Base-by-base conservation (phyloP, 1,140 invertebrate genomes). In the Drosophila simulans region DNA sequence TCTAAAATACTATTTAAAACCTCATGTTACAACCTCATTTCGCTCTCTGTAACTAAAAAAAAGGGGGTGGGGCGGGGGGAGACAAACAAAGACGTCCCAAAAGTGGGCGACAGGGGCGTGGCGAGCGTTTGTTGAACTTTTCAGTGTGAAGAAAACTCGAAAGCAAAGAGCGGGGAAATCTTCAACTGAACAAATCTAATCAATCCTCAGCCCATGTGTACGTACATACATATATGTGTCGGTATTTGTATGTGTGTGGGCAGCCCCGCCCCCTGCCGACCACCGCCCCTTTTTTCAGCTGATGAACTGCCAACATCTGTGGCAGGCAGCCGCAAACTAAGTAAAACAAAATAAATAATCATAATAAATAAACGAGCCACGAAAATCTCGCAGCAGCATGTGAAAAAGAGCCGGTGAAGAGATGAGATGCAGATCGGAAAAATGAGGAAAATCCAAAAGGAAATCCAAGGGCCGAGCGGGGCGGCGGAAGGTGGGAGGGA, bases 301-400 rank as follows among this genome's bases (percentile, higher is more conserved):
- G 74, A 77, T 77, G 63, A 80, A 70, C 77, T 78, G 75, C 57
- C 74, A 81, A 77, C 79, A 81, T 82, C 79, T 73, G 73, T 66
- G 48, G 60, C 74, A 77, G 74, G 42, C 65, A 55, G 55, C 52
- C 57, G 46, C 57, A 53, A 77, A 63, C 75, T 63, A 70, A 77
- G 71, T 76, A 78, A 71, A 68, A 85, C 84, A 88, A 89, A 88
- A 88, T 88, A 88, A 88, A 88, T 89, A 88, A 88, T 88, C 79
- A 88, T 80, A 88, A 88, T 88, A 88, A 88, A 88, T 88, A 88
- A 88, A 88, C 84, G 83, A 86, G 83, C 79, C 83, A 80, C 79
- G 75, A 86, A 86, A 86, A 88, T 76, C 79, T 86, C 70, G 43
- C 83, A 86, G 82, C 86, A 88, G 65, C 83, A 83, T 86, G 82